Percentiles rank a stretch among this genome's conserved stretches.
These are phyloP conservation scores for Caenorhabditis sp. DNA, from an alignment of 2,888 invertebrate species.

Conservation along the genomic window DNA sequence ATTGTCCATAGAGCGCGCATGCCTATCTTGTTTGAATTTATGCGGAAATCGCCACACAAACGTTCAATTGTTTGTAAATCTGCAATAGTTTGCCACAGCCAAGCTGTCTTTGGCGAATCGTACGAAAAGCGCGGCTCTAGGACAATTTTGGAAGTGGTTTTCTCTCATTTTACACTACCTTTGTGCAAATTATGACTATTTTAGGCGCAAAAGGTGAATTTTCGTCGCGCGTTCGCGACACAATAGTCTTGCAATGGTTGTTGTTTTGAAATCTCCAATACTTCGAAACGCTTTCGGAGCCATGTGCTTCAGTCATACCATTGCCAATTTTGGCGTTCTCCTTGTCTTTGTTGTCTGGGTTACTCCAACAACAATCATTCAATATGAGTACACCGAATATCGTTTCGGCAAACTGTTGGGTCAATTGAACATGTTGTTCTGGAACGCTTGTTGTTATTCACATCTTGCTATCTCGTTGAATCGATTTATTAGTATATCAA, in stretches of 20 bases:
- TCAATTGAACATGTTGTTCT: conserved; percentile 48
- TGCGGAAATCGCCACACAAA: too few relatives aligned
- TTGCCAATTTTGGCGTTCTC: conserved; percentile 44
- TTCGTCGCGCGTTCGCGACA: too few relatives aligned
- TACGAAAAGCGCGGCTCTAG: too few relatives aligned
- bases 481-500: conserved; percentile 45
- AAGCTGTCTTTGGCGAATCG: too few relatives aligned
- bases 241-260: conserved; percentile 32
- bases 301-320: conserved; percentile 42
- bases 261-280: conserved; percentile 38
- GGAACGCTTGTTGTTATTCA: conserved; percentile 53
- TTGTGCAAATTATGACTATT: too few relatives aligned
- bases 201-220: too few relatives aligned
- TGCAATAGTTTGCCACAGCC: too few relatives aligned
- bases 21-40: too few relatives aligned
- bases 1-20: too few relatives aligned
- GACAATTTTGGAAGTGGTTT: too few relatives aligned
- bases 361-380: conserved; percentile 34
- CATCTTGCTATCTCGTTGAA: conserved; percentile 51
- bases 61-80: too few relatives aligned
- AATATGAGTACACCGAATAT: conserved; percentile 6
- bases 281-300: conserved; percentile 46
- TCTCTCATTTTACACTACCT: too few relatives aligned
- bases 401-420: conserved; percentile 34
- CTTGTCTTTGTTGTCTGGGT: conserved; percentile 40